Evolutionary conservation across 2,888 invertebrate genomes (phyloP), one percentile per base, ranked within the genome.

Genomic region (Apotomis turbidana): DNA sequence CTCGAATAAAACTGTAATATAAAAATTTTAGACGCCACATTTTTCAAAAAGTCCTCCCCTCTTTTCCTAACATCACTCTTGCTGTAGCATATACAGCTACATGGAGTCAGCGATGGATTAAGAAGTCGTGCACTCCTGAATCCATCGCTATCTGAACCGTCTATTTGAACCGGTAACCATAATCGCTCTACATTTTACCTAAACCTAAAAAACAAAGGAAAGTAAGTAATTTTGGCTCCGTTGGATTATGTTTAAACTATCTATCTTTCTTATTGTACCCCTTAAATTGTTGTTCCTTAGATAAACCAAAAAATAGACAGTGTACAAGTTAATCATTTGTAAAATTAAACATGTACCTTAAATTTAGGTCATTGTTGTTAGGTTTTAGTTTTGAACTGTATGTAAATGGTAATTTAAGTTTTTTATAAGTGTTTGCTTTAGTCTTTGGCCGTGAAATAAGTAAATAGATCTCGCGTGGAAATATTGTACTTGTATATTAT

Each of bases 271-370:
- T 70, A 10, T 61, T 60, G 41, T 60, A 54, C 64, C 54, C 54
- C 59, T 64, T 46, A 36, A 66, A 44, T 63, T 27, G 60, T 71
- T 44, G 71, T 71, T 71, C 71, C 71, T 71, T 49, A 61, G 66
- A 15, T 49, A 71, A 71, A 60, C 71, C 71, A 71, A 71, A 71
- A 27, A 66, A 71, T 57, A 55, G 12, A 46, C 46, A 60, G 54
- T 60, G 49, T 55, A 61, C 49, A 60, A 52, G 15, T 57, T 41
- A 10, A 27, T 27, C 27, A 27, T 27, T 27, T 38, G 12, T 46
- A 49, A 52, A 68, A 64, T 60, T 71, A 36, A 67, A 67, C 71
- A 61, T 66, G 63, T 63, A 66, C 55, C 57, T 46, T 66, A 57
- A 66, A 55, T 57, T 55, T 46, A 46, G 55, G 57, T 57, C 55